Evolutionary conservation across 2,888 invertebrate genomes (phyloP).

Genomic region (Liodrosophila aerea): DNA sequence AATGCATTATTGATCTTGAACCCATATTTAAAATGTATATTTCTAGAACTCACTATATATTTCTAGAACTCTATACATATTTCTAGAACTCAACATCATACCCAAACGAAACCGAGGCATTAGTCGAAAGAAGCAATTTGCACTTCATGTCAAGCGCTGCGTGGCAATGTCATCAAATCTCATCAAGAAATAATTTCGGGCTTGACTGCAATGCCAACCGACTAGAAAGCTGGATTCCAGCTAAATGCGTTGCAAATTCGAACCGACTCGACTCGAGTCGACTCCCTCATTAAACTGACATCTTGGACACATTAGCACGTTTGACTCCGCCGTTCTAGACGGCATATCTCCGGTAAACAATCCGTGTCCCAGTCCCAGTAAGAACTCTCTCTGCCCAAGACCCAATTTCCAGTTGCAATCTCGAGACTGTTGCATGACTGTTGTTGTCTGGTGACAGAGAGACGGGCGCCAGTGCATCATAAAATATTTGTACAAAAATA

Average conservation of each 20-base stretch:
- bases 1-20: no score
- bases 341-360: slow-evolving; percentile 53
- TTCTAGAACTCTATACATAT: no score
- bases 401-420: slow-evolving; percentile 1
- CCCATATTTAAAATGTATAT: no score
- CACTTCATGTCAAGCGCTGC: slow-evolving; percentile 49
- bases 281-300: slow-evolving; percentile 53
- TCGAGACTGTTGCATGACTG: slow-evolving; percentile 25
- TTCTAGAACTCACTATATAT: no score
- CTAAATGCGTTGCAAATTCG: slow-evolving; percentile 33
- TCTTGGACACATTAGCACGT: slow-evolving; percentile 61
- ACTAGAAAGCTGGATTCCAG: slow-evolving; percentile 62
- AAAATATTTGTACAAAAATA: slow-evolving; percentile 61
- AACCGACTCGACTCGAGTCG: slow-evolving; percentile 7
- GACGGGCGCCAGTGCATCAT: slow-evolving; percentile 62
- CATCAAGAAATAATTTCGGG: slow-evolving; percentile 61
- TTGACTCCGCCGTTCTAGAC: slow-evolving; percentile 39
- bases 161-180: slow-evolving; percentile 11
- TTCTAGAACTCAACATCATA: no score
- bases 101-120: slow-evolving; percentile 29
- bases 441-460: slow-evolving; percentile 21
- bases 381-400: not conserved
- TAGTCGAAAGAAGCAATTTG: slow-evolving; percentile 41
- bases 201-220: slow-evolving; percentile 58
- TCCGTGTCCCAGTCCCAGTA: slow-evolving; percentile 10